These are phyloP conservation scores for Crocodylus rhombifer DNA, from an alignment of 2,797 vertebrate genomes.

Conservation along the genomic window DNA sequence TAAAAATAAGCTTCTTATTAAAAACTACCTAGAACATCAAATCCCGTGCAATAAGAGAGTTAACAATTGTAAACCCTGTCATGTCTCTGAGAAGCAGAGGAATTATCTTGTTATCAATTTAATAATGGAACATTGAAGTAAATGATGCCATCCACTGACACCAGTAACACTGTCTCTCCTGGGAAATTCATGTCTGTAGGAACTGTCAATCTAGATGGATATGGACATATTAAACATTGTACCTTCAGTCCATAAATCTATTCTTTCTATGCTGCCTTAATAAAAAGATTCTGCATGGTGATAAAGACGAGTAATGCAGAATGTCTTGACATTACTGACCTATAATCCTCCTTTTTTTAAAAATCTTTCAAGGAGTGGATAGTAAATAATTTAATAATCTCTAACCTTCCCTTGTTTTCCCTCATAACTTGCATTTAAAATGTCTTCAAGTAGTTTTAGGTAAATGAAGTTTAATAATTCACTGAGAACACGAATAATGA, in stretches of 20 bases:
- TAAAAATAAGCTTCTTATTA: constrained; percentile 84
- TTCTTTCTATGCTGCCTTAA: constrained; percentile 77
- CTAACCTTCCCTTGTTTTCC: constrained; percentile 49
- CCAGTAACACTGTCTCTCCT: constrained; percentile 88
- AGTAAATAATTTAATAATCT: constrained; percentile 75
- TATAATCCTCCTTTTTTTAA: constrained; percentile 73
- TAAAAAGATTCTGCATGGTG: constrained; percentile 86
- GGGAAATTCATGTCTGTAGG: constrained; percentile 91
- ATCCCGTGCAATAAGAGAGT: constrained; percentile 82
- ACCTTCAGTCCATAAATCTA: constrained; percentile 82
- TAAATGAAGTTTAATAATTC: constrained; percentile 28
- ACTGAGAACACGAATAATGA: neutral
- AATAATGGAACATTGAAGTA: constrained; percentile 89
- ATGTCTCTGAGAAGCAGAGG: constrained; percentile 86
- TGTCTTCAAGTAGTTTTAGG: neutral
- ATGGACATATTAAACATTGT: constrained; percentile 88
- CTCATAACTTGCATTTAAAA: constrained; percentile 37
- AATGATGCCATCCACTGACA: constrained; percentile 88
- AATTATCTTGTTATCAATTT: constrained; percentile 94
- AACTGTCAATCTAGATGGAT: constrained; percentile 89
- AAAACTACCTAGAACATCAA: constrained; percentile 83
- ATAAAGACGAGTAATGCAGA: constrained; percentile 80
- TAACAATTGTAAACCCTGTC: constrained; percentile 86
- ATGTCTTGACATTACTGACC: constrained; percentile 80
- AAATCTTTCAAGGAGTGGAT: constrained; percentile 12